Base-by-base conservation (phyloP, 2,888 invertebrate species). In the Busseola fusca region DNA sequence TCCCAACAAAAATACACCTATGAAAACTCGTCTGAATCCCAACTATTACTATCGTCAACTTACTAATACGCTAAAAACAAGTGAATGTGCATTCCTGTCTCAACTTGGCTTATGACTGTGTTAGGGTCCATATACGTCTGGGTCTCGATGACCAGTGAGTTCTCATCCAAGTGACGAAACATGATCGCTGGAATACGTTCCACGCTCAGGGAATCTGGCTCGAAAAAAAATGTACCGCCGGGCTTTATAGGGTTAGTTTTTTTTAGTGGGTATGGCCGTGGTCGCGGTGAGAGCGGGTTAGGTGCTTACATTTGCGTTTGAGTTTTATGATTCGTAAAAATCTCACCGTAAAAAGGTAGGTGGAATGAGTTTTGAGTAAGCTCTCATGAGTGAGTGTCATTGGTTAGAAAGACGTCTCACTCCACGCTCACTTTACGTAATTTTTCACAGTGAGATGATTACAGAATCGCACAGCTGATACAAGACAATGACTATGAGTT, bases 241-340 rank as follows among this genome's bases (percentile, higher is more conserved):
- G n/a, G 63, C 88, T 91, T 92, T 90, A 91, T 91, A 88, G 89
- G 84, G 85, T 90, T 74, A 88, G 88, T 90, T 93, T 94, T 94
- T 94, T 78, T 94, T 80, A 78, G 82, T 86, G 37, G 69, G 37
- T 72, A 88, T 87, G 88, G 87, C 76, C 73, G 34, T 4, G 73
- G 84, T 74, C 12, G 0, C 25, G 5, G 1, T 78, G 78, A 40
- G 1, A 70, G 82, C 82, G 84, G n/a, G 4, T 25, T 52, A 1
- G 1, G 3, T 27, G 73, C n/a, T n/a, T n/a, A n/a, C n/a, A n/a
- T n/a, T n/a, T n/a, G n/a, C n/a, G n/a, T n/a, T n/a, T n/a, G n/a
- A n/a, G n/a, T n/a, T n/a, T n/a, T n/a, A n/a, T n/a, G n/a, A n/a
- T n/a, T n/a, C n/a, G n/a, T n/a, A n/a, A n/a, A n/a, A n/a, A n/a